Evolutionary conservation across 2,888 invertebrate genomes (phyloP).

Genomic region (Bombylius major): DNA sequence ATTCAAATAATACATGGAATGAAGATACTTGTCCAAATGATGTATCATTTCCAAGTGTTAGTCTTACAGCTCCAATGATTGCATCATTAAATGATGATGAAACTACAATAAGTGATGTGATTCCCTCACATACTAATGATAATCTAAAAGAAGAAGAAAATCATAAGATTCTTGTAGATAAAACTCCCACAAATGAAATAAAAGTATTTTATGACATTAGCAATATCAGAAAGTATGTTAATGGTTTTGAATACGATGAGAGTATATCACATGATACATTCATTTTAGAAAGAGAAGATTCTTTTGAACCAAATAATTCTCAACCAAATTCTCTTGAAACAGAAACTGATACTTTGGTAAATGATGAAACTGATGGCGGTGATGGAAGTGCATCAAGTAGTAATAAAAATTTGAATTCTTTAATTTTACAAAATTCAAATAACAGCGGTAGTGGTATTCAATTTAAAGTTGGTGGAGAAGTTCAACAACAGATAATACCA

Average conservation of each 20-base stretch:
- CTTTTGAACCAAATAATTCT: constrained; percentile 3
- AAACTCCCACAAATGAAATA: constrained; percentile 29
- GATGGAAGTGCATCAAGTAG: neutral
- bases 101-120: constrained; percentile 8
- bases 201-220: neutral
- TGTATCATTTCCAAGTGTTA: constrained; percentile 68
- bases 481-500: constrained; percentile 19
- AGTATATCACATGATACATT: neutral
- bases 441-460: constrained; percentile 17
- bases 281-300: neutral
- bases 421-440: neutral
- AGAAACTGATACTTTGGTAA: constrained; percentile 26
- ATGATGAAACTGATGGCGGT: constrained; percentile 13
- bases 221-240: neutral
- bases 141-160: constrained; percentile 11
- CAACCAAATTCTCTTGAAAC: constrained; percentile 27
- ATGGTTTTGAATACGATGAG: neutral
- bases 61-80: constrained; percentile 58
- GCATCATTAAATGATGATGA: constrained; percentile 53
- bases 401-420: neutral
- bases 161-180: constrained; percentile 22
- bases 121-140: neutral
- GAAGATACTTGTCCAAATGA: constrained; percentile 69
- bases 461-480: constrained; percentile 31
- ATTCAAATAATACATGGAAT: constrained; percentile 58